A percentile compares a stretch with the other conserved stretches of the same genome.
Conservation (phyloP, 2,888 invertebrate species). For the Parnassius mnemosyne region DNA sequence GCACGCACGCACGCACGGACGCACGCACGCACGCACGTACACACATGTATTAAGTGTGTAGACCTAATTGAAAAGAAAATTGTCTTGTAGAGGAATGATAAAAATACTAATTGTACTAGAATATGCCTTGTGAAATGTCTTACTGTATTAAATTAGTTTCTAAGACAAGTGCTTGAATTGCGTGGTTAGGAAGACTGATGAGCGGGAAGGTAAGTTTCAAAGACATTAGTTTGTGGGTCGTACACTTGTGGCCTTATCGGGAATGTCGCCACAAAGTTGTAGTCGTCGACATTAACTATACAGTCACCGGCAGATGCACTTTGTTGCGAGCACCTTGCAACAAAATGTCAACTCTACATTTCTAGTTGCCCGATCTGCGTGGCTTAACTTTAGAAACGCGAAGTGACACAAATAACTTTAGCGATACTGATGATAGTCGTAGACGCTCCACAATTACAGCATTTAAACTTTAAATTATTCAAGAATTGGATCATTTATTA, state of each 20-base stretch:
- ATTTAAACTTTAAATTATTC: conserved; percentile 11
- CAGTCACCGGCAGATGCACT: conserved; percentile 53
- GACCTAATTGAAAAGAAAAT: too few relatives aligned
- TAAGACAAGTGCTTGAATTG: conserved; percentile 35
- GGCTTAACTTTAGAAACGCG: conserved; percentile 27
- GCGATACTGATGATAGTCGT: conserved; percentile 9
- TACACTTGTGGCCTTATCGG: conserved; percentile 44
- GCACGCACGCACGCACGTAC: too few relatives aligned
- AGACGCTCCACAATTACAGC: conserved; percentile 10
- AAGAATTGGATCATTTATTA: neutral
- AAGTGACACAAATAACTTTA: conserved; percentile 43
- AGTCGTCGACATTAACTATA: conserved; percentile 39
- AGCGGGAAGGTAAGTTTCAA: conserved; percentile 38
- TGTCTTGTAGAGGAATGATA: too few relatives aligned
- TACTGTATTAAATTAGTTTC: conserved; percentile 29
- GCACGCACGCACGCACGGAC: too few relatives aligned
- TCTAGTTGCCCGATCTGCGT: conserved; percentile 49
- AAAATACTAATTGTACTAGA: too few relatives aligned
- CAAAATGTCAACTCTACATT: conserved; percentile 65
- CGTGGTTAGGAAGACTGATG: conserved; percentile 38
- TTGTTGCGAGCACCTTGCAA: conserved; percentile 57
- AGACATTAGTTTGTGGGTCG: conserved; percentile 45
- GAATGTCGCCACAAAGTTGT: conserved; percentile 44
- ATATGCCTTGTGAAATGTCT: too few relatives aligned
- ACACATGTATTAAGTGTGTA: too few relatives aligned